A percentile compares a stretch with the other conserved stretches of the same genome.
Evolutionary conservation across 2,888 invertebrate species (phyloP).

Genomic region (Ditula angustiorana): DNA sequence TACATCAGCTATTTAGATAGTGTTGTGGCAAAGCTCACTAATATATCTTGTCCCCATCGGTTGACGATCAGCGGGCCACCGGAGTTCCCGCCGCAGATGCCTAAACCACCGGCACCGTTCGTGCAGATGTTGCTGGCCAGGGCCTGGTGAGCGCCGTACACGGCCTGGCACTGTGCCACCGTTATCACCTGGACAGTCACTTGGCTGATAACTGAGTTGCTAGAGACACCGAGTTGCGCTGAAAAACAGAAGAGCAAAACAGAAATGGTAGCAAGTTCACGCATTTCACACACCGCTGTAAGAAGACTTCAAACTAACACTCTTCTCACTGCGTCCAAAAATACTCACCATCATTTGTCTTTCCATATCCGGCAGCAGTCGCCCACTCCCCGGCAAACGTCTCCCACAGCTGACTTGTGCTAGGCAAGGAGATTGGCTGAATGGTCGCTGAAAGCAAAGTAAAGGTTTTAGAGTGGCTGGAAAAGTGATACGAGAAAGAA

Average conservation of each 20-base stretch:
- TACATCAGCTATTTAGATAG: no score
- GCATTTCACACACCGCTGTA: no score
- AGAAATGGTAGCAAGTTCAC: no score
- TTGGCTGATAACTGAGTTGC: conserved; percentile 51
- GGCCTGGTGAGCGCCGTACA: conserved; percentile 47
- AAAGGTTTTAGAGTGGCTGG: neutral
- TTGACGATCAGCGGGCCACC: no score
- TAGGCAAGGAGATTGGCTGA: conserved; percentile 36
- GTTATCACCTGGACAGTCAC: conserved; percentile 59
- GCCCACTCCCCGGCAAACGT: conserved; percentile 27
- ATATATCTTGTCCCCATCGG: no score
- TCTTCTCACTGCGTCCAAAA: conserved; percentile 10
- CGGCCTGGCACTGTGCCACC: conserved; percentile 50
- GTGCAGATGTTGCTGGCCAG: conserved; percentile 60
- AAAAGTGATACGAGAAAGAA: no score
- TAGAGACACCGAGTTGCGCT: conserved; percentile 50
- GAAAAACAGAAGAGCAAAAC: conserved; percentile 19
- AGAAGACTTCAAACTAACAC: neutral
- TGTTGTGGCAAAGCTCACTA: no score
- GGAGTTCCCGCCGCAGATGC: conserved; percentile 42
- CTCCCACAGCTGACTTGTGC: conserved; percentile 9
- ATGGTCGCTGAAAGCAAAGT: conserved; percentile 43
- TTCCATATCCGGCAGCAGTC: conserved; percentile 39
- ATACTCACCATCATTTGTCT: conserved; percentile 52
- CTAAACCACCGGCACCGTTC: conserved; percentile 56